Evolutionary conservation across 2,797 vertebrate species (phyloP).

Genomic region (Xerus rutilus): DNA sequence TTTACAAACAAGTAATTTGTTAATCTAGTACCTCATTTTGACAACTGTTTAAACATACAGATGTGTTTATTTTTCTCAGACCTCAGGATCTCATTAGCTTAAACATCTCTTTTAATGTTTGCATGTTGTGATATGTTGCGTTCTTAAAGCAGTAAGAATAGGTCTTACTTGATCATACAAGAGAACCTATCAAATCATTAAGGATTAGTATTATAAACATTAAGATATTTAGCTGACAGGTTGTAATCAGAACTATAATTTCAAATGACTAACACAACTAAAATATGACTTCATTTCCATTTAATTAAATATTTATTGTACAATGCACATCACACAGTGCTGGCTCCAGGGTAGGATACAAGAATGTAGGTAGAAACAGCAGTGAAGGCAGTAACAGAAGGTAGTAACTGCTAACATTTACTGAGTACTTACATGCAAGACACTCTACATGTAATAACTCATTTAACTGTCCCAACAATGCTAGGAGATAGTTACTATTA

Average conservation of each 20-base stretch:
- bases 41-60: constrained; percentile 1
- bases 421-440: constrained; percentile 21
- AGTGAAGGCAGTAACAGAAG: neutral
- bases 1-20: constrained; percentile 51
- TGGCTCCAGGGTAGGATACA: neutral
- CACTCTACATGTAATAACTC: neutral
- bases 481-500: constrained; percentile 12
- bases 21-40: constrained; percentile 25
- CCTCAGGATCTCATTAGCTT: neutral
- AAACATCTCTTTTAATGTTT: constrained; percentile 44
- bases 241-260: constrained; percentile 49
- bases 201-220: constrained; percentile 2
- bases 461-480: neutral
- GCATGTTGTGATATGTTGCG: neutral
- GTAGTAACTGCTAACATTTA: neutral
- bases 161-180: constrained; percentile 25
- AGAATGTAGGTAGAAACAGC: neutral
- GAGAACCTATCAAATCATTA: constrained; percentile 22
- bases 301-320: constrained; percentile 40
- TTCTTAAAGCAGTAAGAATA: constrained; percentile 21
- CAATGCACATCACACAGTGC: neutral
- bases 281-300: constrained; percentile 40
- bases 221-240: constrained; percentile 26
- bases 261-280: constrained; percentile 32
- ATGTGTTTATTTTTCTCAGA: constrained; percentile 42